Conservation (phyloP, 2,113 vertebrate genomes). For the Pseudolaguvia tuberculata region DNA sequence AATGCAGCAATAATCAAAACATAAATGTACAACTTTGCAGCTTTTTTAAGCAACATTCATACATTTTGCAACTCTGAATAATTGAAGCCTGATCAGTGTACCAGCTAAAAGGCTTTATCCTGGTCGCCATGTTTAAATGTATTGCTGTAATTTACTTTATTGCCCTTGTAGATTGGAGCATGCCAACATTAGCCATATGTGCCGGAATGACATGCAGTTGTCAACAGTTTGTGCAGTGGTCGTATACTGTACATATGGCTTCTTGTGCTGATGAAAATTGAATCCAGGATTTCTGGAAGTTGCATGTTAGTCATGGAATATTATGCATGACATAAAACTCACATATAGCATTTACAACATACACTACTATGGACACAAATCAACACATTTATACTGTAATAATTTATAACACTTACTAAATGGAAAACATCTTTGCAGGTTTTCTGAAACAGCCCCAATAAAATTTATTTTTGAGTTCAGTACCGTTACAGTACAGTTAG, state of each 20-base stretch:
- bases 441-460: too few species aligned
- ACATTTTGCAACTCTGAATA: too few species aligned
- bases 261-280: not conserved
- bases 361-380: not conserved
- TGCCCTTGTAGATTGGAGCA: not conserved
- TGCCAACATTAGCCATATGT: not conserved
- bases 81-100: not conserved
- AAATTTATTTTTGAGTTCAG: too few species aligned
- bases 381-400: too few species aligned
- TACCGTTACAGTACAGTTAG: too few species aligned
- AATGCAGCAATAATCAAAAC: too few species aligned
- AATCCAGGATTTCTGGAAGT: not conserved
- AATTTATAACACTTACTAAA: too few species aligned
- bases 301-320: not conserved
- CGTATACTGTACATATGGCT: not conserved
- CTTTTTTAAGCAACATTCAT: not conserved
- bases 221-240: not conserved
- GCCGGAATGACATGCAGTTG: not conserved
- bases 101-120: not conserved
- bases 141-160: not conserved
- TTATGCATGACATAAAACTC: not conserved
- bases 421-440: too few species aligned
- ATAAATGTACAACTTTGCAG: not conserved
- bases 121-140: not conserved
- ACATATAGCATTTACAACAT: too few species aligned